Evolutionary conservation across 2,888 invertebrate species (phyloP).

Genomic region (Gnatocerus cornutus): DNA sequence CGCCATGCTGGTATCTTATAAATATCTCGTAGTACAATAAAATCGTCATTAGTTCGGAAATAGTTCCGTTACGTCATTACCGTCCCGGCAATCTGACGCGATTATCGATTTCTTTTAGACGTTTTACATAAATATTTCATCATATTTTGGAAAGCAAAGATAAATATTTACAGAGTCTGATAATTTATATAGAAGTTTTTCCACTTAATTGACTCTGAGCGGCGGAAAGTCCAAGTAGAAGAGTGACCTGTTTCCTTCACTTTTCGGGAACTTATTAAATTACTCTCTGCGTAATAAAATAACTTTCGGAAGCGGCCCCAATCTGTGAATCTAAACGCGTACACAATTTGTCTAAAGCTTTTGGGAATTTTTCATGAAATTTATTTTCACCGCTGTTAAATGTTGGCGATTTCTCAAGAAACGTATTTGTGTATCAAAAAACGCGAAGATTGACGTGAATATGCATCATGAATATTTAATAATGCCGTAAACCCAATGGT

Average conservation of each 20-base stretch:
- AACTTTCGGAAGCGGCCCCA: conserved; percentile 9
- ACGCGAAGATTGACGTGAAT: conserved; percentile 26
- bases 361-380: conserved; percentile 21
- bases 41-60: conserved; percentile 36
- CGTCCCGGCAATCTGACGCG: conserved; percentile 8
- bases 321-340: conserved; percentile 28
- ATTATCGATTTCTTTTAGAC: conserved; percentile 11
- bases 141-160: conserved; percentile 28
- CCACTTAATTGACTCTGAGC: conserved; percentile 27
- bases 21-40: conserved; percentile 19
- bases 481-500: conserved; percentile 32
- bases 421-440: conserved; percentile 12
- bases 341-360: conserved; percentile 24
- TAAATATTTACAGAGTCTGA: conserved; percentile 23
- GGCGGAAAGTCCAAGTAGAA: conserved; percentile 13
- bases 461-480: conserved; percentile 38
- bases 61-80: conserved; percentile 25
- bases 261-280: conserved; percentile 22
- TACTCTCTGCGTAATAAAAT: conserved; percentile 24
- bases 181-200: conserved; percentile 35
- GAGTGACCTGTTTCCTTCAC: not conserved
- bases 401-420: conserved; percentile 14
- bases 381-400: conserved; percentile 16
- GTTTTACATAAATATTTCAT: conserved; percentile 34
- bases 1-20: conserved; percentile 9